phyloP scores from a whole-genome alignment of 2,888 invertebrate species.

The Blomia tropicalis region DNA sequence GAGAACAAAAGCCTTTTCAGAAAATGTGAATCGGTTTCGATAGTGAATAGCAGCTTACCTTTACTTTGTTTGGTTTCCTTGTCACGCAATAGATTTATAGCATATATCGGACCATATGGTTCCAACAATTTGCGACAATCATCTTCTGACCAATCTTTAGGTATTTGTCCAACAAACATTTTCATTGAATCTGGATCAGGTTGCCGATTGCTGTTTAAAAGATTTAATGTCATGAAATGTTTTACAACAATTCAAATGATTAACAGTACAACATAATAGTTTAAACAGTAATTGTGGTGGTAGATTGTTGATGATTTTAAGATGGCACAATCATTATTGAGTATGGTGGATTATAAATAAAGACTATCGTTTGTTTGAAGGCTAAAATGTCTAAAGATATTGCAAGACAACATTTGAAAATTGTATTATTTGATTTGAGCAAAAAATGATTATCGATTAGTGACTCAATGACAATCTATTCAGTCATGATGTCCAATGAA shows the following conservation, averaged over 20 bases:
- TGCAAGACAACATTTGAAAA: background rate
- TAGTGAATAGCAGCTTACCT: slow-evolving; percentile 51
- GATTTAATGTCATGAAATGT: background rate
- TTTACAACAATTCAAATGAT: background rate
- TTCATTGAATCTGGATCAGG: slow-evolving; percentile 98
- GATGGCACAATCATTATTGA: too few species aligned
- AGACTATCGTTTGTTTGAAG: too few species aligned
- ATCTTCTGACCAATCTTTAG: slow-evolving; percentile 91
- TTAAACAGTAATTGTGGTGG: too few species aligned
- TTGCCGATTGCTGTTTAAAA: slow-evolving; percentile 36
- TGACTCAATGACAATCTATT: background rate
- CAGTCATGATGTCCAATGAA: too few species aligned
- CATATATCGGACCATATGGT: slow-evolving; percentile 88
- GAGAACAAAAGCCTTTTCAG: too few species aligned
- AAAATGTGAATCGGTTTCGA: too few species aligned
- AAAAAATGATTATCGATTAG: too few species aligned
- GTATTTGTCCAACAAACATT: slow-evolving; percentile 98
- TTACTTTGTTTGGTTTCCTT: slow-evolving; percentile 92
- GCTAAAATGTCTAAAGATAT: background rate
- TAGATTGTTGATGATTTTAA: too few species aligned
- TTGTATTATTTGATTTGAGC: background rate
- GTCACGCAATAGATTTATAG: slow-evolving; percentile 91
- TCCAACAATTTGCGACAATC: slow-evolving; percentile 90
- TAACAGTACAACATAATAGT: too few species aligned
- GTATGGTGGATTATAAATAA: too few species aligned